Evolutionary conservation across 2,888 invertebrate genomes (phyloP), one percentile per base, ranked within the genome.

Genomic region (Agrypnus murinus): DNA sequence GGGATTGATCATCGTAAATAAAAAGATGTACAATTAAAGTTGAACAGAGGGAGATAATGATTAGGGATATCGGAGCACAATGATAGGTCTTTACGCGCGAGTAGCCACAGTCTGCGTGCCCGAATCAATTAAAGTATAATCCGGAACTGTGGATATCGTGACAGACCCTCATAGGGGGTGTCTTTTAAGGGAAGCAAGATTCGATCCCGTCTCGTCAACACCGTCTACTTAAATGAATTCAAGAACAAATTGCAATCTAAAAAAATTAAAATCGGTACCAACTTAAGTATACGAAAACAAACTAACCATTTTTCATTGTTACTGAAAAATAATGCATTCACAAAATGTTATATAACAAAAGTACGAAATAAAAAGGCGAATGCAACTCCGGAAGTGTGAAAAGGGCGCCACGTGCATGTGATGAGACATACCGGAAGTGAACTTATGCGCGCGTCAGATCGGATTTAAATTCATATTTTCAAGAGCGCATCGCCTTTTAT

Each of bases 61-160:
- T 85, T 85, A 82, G 84, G 84, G 84, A 83, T 84, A 84, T 83
- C 82, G 79, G 60, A 77, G 72, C 81, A 85, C 84, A 85, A 84
- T 84, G 82, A 84, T 82, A 75, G 83, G 80, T 79, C 80, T 84
- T 85, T 79, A 83, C 85, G 84, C 83, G 82, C 83, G 84, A 84
- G 80, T 81, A 75, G 81, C 80, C 82, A 78, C 84, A 82, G 84
- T 82, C 80, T 85, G 84, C 85, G 84, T 85, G 85, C 85, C 83
- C 84, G 86, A 88, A 88, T 88, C 88, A 88, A 88, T 88, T 88
- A 88, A 88, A 88, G 86, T 87, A 87, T 87, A 88, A 88, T 88
- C 88, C 88, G 87, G 87, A 88, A 88, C 88, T 86, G 84, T 79
- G 79, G 80, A 83, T 81, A 80, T 72, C 67, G 38, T 68, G 72